phyloP scores from a whole-genome alignment of 2,797 vertebrate species.

The Apodemus agrarius region DNA sequence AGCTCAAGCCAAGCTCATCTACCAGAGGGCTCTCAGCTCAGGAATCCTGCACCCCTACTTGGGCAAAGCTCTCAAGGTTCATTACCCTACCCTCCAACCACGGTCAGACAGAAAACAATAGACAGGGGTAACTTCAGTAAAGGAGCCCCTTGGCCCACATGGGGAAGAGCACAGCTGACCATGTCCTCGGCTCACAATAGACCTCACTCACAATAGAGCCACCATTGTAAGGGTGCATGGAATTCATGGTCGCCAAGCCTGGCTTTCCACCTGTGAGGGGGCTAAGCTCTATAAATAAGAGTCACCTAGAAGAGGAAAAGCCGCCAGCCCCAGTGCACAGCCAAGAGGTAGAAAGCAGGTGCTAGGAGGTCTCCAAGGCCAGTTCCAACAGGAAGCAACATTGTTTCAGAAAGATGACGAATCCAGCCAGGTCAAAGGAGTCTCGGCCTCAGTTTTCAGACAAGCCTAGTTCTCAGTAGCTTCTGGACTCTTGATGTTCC shows the following conservation, averaged over 20 bases:
- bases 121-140: background rate
- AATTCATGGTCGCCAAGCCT: background rate
- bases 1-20: background rate
- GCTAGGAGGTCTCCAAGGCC: slow-evolving; percentile 11
- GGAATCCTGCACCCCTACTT: background rate
- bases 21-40: background rate
- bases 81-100: background rate
- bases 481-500: slow-evolving; percentile 31
- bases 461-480: slow-evolving; percentile 1
- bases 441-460: slow-evolving; percentile 38
- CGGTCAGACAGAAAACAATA: background rate
- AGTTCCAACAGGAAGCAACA: slow-evolving; percentile 36
- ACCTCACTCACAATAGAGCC: background rate
- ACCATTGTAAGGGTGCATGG: background rate
- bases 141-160: background rate
- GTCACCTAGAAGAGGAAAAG: background rate
- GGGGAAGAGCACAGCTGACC: slow-evolving; percentile 20
- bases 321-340: background rate
- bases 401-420: slow-evolving; percentile 35
- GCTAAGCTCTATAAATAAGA: background rate
- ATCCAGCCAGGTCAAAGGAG: background rate
- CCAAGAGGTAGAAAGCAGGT: background rate
- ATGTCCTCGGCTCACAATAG: background rate
- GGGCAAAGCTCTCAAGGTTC: slow-evolving; percentile 20
- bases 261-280: background rate